Percentiles rank a stretch among this genome's conserved stretches.
Evolutionary conservation across 1,140 invertebrate species (phyloP).

Genomic region (Drosophila teissieri): DNA sequence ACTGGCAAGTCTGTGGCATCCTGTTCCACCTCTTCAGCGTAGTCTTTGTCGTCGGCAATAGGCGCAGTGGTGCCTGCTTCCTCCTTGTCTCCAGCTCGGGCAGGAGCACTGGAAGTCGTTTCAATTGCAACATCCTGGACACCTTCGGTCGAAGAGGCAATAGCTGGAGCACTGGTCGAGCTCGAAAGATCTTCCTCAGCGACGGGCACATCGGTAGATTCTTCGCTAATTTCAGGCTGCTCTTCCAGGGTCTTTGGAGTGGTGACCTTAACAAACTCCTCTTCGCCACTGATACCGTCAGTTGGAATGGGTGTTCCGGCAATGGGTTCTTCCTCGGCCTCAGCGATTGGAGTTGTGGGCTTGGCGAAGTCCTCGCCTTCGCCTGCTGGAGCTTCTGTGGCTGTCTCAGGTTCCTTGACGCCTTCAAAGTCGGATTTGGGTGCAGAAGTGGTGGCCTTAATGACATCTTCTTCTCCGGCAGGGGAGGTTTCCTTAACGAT

Average conservation of each 20-base stretch:
- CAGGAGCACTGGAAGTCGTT: slow-evolving; percentile 27
- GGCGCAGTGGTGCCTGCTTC: slow-evolving; percentile 8
- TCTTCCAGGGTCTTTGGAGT: slow-evolving; percentile 52
- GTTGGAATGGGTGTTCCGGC: slow-evolving; percentile 39
- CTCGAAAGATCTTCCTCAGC: slow-evolving; percentile 27
- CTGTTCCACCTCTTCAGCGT: slow-evolving; percentile 28
- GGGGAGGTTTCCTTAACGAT: slow-evolving; percentile 11
- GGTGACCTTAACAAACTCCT: slow-evolving; percentile 44
- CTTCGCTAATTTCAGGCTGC: slow-evolving; percentile 21
- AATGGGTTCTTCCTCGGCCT: slow-evolving; percentile 26
- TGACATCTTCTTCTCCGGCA: slow-evolving; percentile 13
- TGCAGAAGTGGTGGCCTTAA: slow-evolving; percentile 26
- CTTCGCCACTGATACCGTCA: slow-evolving; percentile 20
- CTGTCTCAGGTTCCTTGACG: slow-evolving; percentile 21
- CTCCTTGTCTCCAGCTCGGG: slow-evolving; percentile 35
- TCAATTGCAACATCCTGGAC: slow-evolving; percentile 21
- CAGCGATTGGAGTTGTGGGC: slow-evolving; percentile 10
- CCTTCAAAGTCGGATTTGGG: neutral
- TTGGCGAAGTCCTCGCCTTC: slow-evolving; percentile 18
- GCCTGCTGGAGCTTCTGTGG: slow-evolving; percentile 13
- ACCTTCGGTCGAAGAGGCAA: slow-evolving; percentile 44
- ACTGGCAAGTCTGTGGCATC: slow-evolving; percentile 33
- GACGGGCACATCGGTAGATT: slow-evolving; percentile 38
- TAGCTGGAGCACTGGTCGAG: slow-evolving; percentile 24
- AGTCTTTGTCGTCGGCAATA: slow-evolving; percentile 23